Evolutionary conservation across 2,113 vertebrate genomes (phyloP).

Genomic region (Prolemur simus): DNA sequence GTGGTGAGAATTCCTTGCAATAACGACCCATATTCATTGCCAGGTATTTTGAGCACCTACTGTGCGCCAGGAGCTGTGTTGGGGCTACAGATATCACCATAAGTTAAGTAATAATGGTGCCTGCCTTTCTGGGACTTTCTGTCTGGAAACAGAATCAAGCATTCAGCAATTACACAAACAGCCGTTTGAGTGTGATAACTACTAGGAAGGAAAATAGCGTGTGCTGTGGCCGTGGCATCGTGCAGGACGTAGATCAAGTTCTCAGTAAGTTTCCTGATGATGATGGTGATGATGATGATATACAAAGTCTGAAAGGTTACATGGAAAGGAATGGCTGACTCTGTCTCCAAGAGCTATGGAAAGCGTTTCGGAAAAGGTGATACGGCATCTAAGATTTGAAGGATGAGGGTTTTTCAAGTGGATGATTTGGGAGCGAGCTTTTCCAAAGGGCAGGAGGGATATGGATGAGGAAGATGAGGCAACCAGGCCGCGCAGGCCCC

Average conservation of each 20-base stretch:
- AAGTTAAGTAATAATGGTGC: too few species aligned
- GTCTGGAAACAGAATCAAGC: not conserved
- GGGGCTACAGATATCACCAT: not conserved
- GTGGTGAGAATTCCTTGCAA: not conserved
- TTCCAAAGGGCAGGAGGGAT: not conserved
- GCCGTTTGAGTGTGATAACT: not conserved
- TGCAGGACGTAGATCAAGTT: not conserved
- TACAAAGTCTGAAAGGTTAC: not conserved
- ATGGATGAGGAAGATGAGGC: too few species aligned
- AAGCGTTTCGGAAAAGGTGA: not conserved
- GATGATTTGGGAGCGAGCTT: not conserved
- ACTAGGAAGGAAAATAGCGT: not conserved
- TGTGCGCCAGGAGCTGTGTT: not conserved
- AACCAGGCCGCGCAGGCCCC: accelerated
- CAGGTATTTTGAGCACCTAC: not conserved
- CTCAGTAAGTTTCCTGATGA: not conserved
- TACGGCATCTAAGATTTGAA: not conserved
- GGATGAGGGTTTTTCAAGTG: not conserved
- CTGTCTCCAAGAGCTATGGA: not conserved
- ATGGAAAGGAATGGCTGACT: not conserved
- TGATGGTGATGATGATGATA: too few species aligned
- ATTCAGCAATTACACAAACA: not conserved
- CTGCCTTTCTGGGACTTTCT: not conserved
- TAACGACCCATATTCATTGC: not conserved
- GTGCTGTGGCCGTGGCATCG: not conserved